Conservation (phyloP, 2,888 invertebrate genomes). For the Spialia ferax region DNA sequence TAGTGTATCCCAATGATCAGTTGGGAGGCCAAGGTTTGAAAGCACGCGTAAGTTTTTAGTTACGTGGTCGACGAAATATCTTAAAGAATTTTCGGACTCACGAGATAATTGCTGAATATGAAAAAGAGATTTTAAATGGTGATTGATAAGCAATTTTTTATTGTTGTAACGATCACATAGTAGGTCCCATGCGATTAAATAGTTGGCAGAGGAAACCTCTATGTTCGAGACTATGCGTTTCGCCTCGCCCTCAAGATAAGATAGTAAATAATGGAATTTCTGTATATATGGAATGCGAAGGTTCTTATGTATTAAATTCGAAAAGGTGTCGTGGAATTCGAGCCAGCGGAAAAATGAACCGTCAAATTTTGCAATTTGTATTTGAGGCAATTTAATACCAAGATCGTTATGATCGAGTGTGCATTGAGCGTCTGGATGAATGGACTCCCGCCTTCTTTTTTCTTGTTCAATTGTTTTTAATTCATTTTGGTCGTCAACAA, state of each 20-base stretch:
- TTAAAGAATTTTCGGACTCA: background rate
- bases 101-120: background rate
- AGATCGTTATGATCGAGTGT: background rate
- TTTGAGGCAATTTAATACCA: background rate
- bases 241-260: conserved; percentile 12
- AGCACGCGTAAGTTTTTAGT: background rate
- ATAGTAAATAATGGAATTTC: background rate
- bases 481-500: background rate
- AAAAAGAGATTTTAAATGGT: background rate
- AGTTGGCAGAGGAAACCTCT: conserved; percentile 18
- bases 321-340: background rate
- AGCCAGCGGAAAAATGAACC: background rate
- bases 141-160: conserved; percentile 3
- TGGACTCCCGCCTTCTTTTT: background rate
- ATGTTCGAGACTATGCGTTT: conserved; percentile 26
- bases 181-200: conserved; percentile 14
- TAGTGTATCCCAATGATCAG: background rate
- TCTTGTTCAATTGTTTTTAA: background rate
- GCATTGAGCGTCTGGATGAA: background rate
- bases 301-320: background rate
- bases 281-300: background rate
- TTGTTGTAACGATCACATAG: conserved; percentile 17
- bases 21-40: background rate
- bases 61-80: background rate
- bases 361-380: background rate